Percentiles rank a stretch among this genome's conserved stretches.
phyloP scores from a whole-genome alignment of 2,888 invertebrate genomes.

The Ectemnius continuus region DNA sequence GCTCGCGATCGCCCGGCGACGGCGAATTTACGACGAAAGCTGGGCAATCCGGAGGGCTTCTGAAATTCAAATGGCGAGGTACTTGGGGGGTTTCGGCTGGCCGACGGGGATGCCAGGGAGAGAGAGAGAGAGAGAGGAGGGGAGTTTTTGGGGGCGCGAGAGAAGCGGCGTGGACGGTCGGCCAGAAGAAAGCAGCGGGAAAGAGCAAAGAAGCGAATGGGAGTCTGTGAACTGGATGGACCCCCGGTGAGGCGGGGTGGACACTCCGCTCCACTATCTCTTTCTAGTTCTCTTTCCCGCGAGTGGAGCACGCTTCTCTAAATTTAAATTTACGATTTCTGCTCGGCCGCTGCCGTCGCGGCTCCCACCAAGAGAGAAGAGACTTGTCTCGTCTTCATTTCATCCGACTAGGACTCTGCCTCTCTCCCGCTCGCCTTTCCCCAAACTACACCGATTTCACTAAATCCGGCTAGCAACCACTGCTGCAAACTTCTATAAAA shows the following conservation, averaged over 20 bases:
- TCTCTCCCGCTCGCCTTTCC: too few relatives aligned
- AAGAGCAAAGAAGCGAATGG: not conserved
- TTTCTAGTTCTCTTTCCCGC: not conserved
- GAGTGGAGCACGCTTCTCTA: conserved; percentile 54
- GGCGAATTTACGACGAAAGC: conserved; percentile 70
- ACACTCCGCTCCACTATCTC: not conserved
- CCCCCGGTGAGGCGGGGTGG: conserved; percentile 1
- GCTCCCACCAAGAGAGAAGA: not conserved
- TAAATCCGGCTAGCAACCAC: too few relatives aligned
- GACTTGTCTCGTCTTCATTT: conserved; percentile 12
- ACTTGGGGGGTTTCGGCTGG: too few relatives aligned
- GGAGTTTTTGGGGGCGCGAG: not conserved
- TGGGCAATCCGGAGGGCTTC: conserved; percentile 62
- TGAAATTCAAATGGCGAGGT: conserved; percentile 65
- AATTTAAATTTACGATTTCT: conserved; percentile 69
- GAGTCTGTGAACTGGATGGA: conserved; percentile 8
- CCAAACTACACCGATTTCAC: too few relatives aligned
- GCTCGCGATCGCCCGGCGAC: conserved; percentile 14
- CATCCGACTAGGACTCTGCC: not conserved
- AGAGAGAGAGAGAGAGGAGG: not conserved
- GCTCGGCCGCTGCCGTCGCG: conserved; percentile 42
- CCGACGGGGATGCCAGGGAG: too few relatives aligned
- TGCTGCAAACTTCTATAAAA: too few relatives aligned
- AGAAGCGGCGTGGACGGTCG: not conserved
- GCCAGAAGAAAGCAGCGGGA: not conserved